Evolutionary conservation across 2,797 vertebrate genomes (phyloP).

Genomic region (Intellagama lesueurii): DNA sequence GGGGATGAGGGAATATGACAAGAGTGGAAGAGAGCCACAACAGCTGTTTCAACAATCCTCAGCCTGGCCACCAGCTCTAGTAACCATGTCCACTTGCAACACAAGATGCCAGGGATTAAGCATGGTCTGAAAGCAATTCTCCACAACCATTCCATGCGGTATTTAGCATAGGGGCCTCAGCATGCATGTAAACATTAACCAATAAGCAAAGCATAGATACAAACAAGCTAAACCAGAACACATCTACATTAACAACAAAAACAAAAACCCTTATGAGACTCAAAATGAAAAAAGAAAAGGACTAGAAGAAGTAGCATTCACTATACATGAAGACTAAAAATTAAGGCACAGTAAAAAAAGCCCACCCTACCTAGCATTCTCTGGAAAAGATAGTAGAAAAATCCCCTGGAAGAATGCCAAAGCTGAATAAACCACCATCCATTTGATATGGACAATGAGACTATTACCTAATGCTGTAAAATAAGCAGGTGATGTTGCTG

Average conservation of each 20-base stretch:
- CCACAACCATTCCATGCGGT: background rate
- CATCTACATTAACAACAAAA: background rate
- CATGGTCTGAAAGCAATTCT: background rate
- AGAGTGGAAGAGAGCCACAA: background rate
- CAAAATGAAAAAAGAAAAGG: background rate
- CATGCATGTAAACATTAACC: background rate
- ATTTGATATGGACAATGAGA: conserved; percentile 50
- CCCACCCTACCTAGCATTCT: background rate
- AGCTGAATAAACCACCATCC: conserved; percentile 56
- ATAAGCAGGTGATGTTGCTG: background rate
- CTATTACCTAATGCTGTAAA: conserved; percentile 65
- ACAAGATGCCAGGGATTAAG: conserved; percentile 16
- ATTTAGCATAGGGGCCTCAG: background rate
- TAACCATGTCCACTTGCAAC: conserved; percentile 9
- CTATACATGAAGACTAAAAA: background rate
- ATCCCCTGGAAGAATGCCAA: conserved; percentile 58
- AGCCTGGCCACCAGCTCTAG: conserved; percentile 16
- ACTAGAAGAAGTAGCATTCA: background rate
- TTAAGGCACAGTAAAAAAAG: background rate
- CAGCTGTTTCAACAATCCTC: conserved; percentile 22
- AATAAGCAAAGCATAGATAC: background rate
- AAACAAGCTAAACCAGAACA: background rate
- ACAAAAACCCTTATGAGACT: background rate
- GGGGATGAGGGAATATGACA: background rate
- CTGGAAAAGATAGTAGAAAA: conserved; percentile 57